phyloP scores from a whole-genome alignment of 2,888 invertebrate genomes.

The Gymnosoma rotundatum region DNA sequence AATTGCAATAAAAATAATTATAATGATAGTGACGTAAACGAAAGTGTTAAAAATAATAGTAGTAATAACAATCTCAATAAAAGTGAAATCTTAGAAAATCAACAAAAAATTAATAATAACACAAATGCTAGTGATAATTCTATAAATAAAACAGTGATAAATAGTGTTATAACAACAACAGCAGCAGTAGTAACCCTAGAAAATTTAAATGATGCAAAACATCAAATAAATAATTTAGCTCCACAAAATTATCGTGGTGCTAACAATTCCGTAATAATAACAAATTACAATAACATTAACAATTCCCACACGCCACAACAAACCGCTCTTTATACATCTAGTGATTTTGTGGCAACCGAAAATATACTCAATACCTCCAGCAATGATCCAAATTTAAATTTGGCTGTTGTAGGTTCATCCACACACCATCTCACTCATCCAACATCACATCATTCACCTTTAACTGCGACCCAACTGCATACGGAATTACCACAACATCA shows the following conservation, averaged over 20 bases:
- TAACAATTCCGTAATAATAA: conserved; percentile 80
- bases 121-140: conserved; percentile 63
- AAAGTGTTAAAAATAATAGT: conserved; percentile 60
- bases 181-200: conserved; percentile 41
- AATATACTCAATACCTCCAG: conserved; percentile 72
- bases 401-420: conserved; percentile 68
- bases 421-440: conserved; percentile 31
- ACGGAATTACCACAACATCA: conserved; percentile 53
- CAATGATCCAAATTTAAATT: conserved; percentile 75
- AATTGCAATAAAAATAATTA: conserved; percentile 40
- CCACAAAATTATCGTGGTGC: conserved; percentile 80
- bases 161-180: conserved; percentile 67
- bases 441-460: conserved; percentile 45
- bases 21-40: conserved; percentile 53
- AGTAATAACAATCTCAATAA: conserved; percentile 59
- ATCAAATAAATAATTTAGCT: conserved; percentile 53
- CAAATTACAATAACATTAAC: conserved; percentile 75
- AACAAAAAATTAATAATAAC: conserved; percentile 59
- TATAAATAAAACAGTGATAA: conserved; percentile 64
- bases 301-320: conserved; percentile 65
- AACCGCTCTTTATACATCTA: conserved; percentile 29
- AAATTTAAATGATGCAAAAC: conserved; percentile 68
- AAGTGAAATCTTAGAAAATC: conserved; percentile 50
- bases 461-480: conserved; percentile 24
- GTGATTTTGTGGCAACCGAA: conserved; percentile 64